Base-by-base conservation (phyloP, 2,113 vertebrate genomes). In the Cromileptes altivelis region DNA sequence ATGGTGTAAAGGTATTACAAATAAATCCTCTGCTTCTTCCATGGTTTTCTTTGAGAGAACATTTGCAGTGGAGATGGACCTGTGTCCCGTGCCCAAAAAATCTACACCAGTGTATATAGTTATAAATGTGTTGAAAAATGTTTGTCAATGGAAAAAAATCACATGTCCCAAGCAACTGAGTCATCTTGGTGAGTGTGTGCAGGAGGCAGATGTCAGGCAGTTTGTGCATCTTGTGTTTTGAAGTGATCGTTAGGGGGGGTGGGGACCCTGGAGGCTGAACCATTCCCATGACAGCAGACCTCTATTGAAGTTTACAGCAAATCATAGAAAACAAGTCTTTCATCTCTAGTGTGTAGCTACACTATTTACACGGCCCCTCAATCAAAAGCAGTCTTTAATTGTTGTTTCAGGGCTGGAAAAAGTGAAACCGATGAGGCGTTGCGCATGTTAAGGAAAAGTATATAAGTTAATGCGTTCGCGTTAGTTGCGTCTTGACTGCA, bases 281-380 rank as follows among this genome's bases (percentile, higher is more conserved):
- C 30, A 25, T 68, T 69, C 79, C 49, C 71, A 61, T 83, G 79
- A 85, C 72, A 56, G 23, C 15, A 37, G 40, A 6, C 11, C 13
- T 7, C 18, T n/a, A 1, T 0, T 30, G 68, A 45, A 30, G 27
- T n/a, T 68, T 27, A n/a, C 23, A 53, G 7, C 19, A 67, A 2
- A 8, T 18, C 15, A 17, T 17, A 33, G 23, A 7, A 10, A 42
- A 47, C 27, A 67, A 42, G 23, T 47, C 74, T 79, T 67, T 37
- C 23, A 70, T 72, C 45, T 55, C 12, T 21, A 6, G 49, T 7
- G 14, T 18, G 2, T 18, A 23, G 1, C n/a, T 23, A 6, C n/a
- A 30, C 3, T 10, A 6, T 52, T 53, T n/a, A 3, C 49, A 40
- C 50, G 50, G 55, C 40, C 10, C 6, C 3, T 21, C 2, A 27